A percentile compares a stretch with the other conserved stretches of the same genome.
phyloP scores from a whole-genome alignment of 2,888 invertebrate species.

The Tiliacea citrago region DNA sequence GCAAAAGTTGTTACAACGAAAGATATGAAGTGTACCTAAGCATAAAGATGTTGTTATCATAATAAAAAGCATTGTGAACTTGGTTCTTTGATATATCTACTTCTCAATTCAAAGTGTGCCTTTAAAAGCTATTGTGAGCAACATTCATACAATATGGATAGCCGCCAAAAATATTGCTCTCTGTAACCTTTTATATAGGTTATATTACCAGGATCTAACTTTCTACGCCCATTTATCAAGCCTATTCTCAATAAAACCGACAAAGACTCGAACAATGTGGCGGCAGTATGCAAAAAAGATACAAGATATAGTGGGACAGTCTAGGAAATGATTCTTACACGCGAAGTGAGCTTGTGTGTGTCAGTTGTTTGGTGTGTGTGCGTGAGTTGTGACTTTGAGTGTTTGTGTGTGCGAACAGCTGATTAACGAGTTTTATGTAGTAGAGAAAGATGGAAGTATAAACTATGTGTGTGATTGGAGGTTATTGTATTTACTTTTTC shows the following conservation, averaged over 20 bases:
- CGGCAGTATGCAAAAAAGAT: constrained; percentile 60
- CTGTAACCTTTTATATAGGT: not conserved
- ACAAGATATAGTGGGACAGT: constrained; percentile 50
- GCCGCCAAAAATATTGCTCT: not conserved
- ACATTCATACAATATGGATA: not conserved
- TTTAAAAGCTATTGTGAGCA: not conserved
- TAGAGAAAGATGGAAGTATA: constrained; percentile 49
- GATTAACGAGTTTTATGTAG: constrained; percentile 33
- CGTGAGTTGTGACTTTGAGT: not conserved
- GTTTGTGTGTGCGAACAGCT: constrained; percentile 43
- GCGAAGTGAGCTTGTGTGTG: constrained; percentile 54
- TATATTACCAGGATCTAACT: constrained; percentile 27
- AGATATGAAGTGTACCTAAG: not conserved
- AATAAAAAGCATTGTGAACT: not conserved
- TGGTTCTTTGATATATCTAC: not conserved
- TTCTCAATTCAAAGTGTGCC: not conserved
- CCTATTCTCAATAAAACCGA: constrained; percentile 42
- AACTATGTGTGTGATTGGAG: not conserved
- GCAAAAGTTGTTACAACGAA: not conserved
- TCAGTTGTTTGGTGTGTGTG: not conserved
- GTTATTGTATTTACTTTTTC: constrained; percentile 3
- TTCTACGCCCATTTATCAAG: constrained; percentile 44
- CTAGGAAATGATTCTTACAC: constrained; percentile 61
- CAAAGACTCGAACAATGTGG: constrained; percentile 54
- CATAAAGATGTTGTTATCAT: not conserved